A percentile compares a stretch with the other conserved stretches of the same genome.
Evolutionary conservation across 2,888 invertebrate species (phyloP).

Genomic region (Dryobota labecula): DNA sequence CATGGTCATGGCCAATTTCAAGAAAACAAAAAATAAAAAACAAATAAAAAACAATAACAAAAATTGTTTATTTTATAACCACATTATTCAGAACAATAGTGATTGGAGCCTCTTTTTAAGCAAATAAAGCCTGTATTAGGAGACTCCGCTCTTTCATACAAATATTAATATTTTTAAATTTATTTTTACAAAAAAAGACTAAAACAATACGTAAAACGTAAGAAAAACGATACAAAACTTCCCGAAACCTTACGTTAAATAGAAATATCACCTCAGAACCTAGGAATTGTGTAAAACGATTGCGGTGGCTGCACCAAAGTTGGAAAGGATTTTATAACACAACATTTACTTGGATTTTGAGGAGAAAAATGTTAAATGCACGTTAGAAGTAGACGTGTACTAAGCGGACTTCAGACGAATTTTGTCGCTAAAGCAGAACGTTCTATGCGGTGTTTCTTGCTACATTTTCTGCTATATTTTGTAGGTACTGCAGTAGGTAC

Average conservation of each 20-base stretch:
- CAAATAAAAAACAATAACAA: too few relatives aligned
- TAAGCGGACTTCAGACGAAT: slow-evolving; percentile 50
- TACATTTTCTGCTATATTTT: slow-evolving; percentile 25
- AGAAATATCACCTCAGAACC: slow-evolving; percentile 47
- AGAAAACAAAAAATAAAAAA: too few relatives aligned
- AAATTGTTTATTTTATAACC: too few relatives aligned
- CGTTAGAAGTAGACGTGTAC: slow-evolving; percentile 46
- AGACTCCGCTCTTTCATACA: too few relatives aligned
- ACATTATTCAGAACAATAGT: too few relatives aligned
- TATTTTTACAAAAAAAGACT: too few relatives aligned
- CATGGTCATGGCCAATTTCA: too few relatives aligned
- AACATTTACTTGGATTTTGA: slow-evolving; percentile 52
- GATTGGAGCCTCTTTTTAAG: too few relatives aligned
- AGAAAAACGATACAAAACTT: not conserved
- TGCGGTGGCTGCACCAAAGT: slow-evolving; percentile 44
- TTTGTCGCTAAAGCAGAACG: slow-evolving; percentile 37
- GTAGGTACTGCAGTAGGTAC: not conserved
- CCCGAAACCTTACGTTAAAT: slow-evolving; percentile 26
- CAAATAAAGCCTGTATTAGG: too few relatives aligned
- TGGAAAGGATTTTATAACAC: slow-evolving; percentile 40
- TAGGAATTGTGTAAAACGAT: slow-evolving; percentile 41
- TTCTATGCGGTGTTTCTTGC: slow-evolving; percentile 19
- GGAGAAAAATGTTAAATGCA: slow-evolving; percentile 58
- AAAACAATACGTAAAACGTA: not conserved
- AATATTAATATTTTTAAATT: too few relatives aligned